These are phyloP conservation scores for Burhinus bistriatus DNA, from an alignment of 2,113 vertebrate species.

Conservation along the genomic window DNA sequence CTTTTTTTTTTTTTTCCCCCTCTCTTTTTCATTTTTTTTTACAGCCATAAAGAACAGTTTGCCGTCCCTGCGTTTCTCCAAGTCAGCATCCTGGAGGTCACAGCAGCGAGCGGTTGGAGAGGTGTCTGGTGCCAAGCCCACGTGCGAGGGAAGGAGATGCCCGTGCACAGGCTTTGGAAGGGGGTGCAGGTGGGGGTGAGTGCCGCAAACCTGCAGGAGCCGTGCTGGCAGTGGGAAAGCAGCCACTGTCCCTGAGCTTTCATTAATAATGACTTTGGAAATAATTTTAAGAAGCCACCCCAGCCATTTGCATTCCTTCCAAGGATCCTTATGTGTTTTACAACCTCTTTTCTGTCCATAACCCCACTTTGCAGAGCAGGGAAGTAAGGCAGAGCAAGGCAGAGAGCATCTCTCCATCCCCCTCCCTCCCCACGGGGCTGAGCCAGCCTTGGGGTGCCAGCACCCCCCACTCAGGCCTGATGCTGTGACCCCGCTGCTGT, in stretches of 20 bases:
- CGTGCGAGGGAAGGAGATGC: background rate
- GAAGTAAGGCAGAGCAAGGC: background rate
- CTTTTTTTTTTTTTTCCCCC: background rate
- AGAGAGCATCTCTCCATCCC: background rate
- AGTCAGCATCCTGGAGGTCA: constrained; percentile 47
- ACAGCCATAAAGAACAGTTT: background rate
- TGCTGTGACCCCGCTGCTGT: background rate
- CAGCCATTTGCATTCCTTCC: background rate
- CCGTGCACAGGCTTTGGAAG: background rate
- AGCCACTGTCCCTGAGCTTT: background rate
- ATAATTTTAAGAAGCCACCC: background rate
- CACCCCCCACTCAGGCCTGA: fast-evolving
- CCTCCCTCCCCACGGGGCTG: background rate
- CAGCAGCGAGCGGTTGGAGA: background rate
- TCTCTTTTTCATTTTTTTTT: fast-evolving
- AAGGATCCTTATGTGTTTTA: background rate
- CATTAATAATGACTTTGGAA: background rate
- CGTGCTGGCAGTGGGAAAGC: background rate
- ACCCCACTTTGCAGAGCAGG: background rate
- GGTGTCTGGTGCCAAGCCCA: background rate
- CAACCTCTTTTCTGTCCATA: background rate
- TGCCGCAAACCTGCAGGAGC: background rate
- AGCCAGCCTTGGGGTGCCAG: background rate
- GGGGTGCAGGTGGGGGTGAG: background rate
- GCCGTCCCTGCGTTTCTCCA: background rate